These are phyloP conservation scores for Antigone vipio DNA, from an alignment of 2,113 vertebrate genomes.

Conservation along the genomic window DNA sequence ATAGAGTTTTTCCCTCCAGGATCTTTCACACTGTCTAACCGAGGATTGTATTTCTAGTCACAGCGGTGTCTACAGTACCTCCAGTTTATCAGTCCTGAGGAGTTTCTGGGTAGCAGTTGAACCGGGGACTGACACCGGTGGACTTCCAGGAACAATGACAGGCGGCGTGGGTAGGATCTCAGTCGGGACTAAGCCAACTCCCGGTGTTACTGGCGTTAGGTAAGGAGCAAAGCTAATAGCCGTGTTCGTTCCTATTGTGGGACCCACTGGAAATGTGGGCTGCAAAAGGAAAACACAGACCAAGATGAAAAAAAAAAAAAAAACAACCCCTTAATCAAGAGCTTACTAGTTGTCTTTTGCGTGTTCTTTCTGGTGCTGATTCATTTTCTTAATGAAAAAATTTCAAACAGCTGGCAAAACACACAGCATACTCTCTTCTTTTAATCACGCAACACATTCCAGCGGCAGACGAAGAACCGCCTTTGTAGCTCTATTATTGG, in stretches of 20 bases:
- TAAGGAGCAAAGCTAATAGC: constrained; percentile 92
- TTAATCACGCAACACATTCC: neutral
- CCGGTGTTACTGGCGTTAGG: constrained; percentile 87
- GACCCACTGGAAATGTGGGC: constrained; percentile 93
- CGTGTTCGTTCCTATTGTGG: constrained; percentile 87
- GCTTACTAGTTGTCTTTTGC: neutral
- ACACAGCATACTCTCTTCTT: neutral
- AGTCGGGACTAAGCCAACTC: constrained; percentile 90
- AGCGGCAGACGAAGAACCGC: neutral
- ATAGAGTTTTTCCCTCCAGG: neutral
- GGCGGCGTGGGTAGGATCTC: constrained; percentile 90
- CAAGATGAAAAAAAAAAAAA: constrained; percentile 25
- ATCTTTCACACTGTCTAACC: neutral
- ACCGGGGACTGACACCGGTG: constrained; percentile 85
- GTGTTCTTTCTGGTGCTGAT: neutral
- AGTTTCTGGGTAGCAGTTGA: constrained; percentile 92
- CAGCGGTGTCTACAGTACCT: constrained; percentile 78
- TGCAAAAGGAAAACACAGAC: constrained; percentile 74
- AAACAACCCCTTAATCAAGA: neutral
- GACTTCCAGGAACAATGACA: constrained; percentile 89
- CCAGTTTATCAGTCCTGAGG: constrained; percentile 92
- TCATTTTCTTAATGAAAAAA: constrained; percentile 25
- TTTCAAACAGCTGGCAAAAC: constrained; percentile 9
- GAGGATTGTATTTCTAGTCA: neutral
- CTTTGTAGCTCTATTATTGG: neutral